Base-by-base conservation (phyloP, 2,888 invertebrate species). In the Pollenia amentaria region DNA sequence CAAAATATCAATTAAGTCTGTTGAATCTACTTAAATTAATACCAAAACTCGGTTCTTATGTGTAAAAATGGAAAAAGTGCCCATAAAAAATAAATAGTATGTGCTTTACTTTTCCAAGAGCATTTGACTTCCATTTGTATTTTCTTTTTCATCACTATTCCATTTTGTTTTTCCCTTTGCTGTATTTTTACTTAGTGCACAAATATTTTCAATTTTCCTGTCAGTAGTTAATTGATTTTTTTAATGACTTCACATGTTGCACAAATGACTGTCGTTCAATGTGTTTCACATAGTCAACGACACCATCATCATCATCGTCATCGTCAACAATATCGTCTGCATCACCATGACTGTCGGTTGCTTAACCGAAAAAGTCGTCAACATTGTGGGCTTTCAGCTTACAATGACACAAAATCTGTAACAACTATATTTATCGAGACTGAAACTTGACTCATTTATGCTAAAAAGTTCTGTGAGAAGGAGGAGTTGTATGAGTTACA, bases 141-240 rank as follows among this genome's bases (percentile, higher is more conserved):
- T 65, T 78, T 53, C 46, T 81, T 55, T 81, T 57, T n/a, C 57
- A 46, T 53, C 64, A 40, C 64, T 57, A 60, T 21, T 29, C n/a
- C 8, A 6, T 60, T 48, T 44, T 1, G 21, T 51, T 65, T 10
- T 42, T 60, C 64, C 40, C 51, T 79, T 53, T 53, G 16, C 7
- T 55, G 6, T 44, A 12, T 55, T 48, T 81, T 82, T 76, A 82
- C 75, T 82, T 76, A 80, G 80, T 83, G 83, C 77, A 84, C 80
- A 84, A 87, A 84, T 87, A 87, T 87, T 87, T 87, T 84, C 84
- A 87, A 84, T 81, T 87, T 88, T 88, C 85, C 88, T 85, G 80
- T 82, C 86, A 87, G 87, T 87, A 89, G 89, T 89, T 89, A 89
- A 89, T 89, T 89, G 89, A 89, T 89, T 87, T 89, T 84, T 89